A percentile compares a stretch with the other conserved stretches of the same genome.
phyloP scores from a whole-genome alignment of 2,797 vertebrate genomes.

The Chiroxiphia lanceolata region DNA sequence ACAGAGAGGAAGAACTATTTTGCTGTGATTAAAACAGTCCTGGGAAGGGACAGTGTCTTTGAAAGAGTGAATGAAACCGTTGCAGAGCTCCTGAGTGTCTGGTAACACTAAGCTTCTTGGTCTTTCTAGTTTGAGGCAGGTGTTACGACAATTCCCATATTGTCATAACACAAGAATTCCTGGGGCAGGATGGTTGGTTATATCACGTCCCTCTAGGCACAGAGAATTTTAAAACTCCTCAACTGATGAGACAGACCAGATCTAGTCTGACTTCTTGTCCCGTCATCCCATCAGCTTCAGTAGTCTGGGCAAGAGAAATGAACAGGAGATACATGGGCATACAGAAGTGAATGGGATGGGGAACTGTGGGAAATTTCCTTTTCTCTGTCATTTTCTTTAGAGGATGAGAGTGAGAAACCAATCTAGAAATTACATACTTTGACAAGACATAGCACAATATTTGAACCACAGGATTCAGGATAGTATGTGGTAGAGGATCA shows the following conservation, averaged over 20 bases:
- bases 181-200: background rate
- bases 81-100: background rate
- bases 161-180: background rate
- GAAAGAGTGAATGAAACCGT: background rate
- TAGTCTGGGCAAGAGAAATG: background rate
- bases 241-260: background rate
- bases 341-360: background rate
- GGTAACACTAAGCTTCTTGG: background rate
- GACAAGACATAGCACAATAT: background rate
- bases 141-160: background rate
- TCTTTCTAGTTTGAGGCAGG: background rate
- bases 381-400: background rate
- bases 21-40: background rate
- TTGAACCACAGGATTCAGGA: background rate
- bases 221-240: background rate
- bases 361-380: background rate
- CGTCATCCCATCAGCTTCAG: background rate
- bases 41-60: background rate
- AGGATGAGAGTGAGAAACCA: accelerated
- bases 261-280: background rate
- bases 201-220: background rate
- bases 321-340: background rate
- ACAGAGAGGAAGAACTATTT: background rate
- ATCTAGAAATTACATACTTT: background rate
- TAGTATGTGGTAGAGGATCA: background rate